Evolutionary conservation across 53 echinoderm and acorn worm genomes (phyloP).

Genomic region (Crossaster papposus): DNA sequence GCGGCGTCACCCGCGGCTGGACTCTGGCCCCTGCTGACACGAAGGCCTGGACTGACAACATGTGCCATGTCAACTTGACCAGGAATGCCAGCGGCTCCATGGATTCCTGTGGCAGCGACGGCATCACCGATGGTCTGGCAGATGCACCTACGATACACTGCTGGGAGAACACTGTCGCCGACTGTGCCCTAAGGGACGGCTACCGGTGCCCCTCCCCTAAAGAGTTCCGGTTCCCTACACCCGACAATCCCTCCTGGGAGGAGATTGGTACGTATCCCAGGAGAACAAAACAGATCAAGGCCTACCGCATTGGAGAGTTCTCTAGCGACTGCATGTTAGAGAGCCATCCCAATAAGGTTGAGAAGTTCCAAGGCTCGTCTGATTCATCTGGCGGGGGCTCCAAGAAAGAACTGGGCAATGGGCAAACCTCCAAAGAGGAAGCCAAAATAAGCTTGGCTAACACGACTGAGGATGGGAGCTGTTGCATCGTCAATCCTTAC

Average conservation of each 20-base stretch:
- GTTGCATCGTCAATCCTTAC: constrained; percentile 58
- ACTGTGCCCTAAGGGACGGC: constrained; percentile 1
- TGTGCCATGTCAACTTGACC: constrained; percentile 1
- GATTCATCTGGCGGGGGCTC: constrained; percentile 33
- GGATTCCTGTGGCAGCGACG: constrained; percentile 48
- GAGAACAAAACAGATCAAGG: constrained; percentile 38
- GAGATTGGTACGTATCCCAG: constrained; percentile 46
- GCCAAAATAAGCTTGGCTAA: constrained; percentile 42
- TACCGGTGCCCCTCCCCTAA: constrained; percentile 11
- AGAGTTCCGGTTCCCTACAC: background rate
- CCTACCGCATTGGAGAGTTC: constrained; percentile 8
- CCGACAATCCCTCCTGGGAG: constrained; percentile 40
- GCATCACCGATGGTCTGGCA: constrained; percentile 22
- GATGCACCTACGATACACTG: constrained; percentile 15
- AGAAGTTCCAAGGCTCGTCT: background rate
- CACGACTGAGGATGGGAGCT: constrained; percentile 51
- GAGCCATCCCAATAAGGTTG: background rate
- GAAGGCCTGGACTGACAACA: constrained; percentile 28
- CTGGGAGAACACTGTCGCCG: constrained; percentile 45
- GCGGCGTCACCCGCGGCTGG: constrained; percentile 52
- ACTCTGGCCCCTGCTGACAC: constrained; percentile 41
- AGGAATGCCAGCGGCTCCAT: constrained; percentile 35
- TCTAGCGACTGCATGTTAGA: constrained; percentile 28
- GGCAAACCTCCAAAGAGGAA: constrained; percentile 25
- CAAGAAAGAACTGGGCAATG: constrained; percentile 46